Percentiles rank a stretch among this genome's conserved stretches.
phyloP scores from a whole-genome alignment of 2,113 vertebrate species.

The Neopipo cinnamomea region DNA sequence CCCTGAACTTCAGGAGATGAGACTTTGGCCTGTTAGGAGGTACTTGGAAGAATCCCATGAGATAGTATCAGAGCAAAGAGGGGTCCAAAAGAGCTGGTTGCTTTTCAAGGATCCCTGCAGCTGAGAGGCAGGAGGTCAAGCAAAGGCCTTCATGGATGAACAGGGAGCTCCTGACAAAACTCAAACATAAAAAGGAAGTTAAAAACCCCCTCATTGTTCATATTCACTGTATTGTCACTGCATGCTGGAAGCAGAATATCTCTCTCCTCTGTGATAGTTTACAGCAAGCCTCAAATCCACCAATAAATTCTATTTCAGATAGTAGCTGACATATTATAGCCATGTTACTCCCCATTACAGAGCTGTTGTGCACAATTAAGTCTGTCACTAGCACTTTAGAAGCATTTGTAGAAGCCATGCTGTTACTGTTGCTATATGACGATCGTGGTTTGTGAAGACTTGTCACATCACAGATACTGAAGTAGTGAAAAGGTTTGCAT shows the following conservation, averaged over 20 bases:
- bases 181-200: not conserved
- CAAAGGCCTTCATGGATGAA: not conserved
- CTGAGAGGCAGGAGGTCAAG: not conserved
- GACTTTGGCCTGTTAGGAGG: not conserved
- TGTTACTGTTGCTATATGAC: not conserved
- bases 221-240: not conserved
- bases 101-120: not conserved
- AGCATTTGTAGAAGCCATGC: not conserved
- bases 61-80: not conserved
- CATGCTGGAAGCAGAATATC: not conserved
- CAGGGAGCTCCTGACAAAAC: not conserved
- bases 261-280: not conserved
- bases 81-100: not conserved
- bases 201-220: not conserved
- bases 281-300: not conserved
- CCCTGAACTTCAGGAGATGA: not conserved
- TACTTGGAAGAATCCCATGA: not conserved
- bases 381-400: not conserved
- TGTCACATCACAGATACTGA: constrained; percentile 1
- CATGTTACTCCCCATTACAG: not conserved
- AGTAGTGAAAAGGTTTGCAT: constrained; percentile 31
- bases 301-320: not conserved
- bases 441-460: not conserved
- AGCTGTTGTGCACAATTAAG: not conserved
- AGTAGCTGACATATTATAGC: not conserved